These are phyloP conservation scores for Cichlasoma orientale DNA, from an alignment of 2,797 vertebrate genomes.

Conservation along the genomic window DNA sequence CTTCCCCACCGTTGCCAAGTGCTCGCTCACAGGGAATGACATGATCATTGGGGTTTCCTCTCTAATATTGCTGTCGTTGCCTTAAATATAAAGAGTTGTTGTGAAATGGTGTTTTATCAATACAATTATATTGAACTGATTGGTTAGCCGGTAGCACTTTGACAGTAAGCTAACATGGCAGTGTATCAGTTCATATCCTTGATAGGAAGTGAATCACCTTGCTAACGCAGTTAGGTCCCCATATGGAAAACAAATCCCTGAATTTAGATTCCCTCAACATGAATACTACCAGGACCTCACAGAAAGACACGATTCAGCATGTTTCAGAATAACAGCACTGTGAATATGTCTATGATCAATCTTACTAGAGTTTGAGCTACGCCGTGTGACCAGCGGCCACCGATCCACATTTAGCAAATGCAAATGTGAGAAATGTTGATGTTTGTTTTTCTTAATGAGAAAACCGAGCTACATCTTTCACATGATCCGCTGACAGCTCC, in stretches of 20 bases:
- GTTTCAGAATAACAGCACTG: not conserved
- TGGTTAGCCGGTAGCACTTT: not conserved
- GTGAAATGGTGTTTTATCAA: not conserved
- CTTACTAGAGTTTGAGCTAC: not conserved
- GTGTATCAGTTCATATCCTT: not conserved
- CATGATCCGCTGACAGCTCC: not conserved
- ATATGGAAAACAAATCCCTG: not conserved
- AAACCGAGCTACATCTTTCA: not conserved
- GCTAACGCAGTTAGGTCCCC: not conserved
- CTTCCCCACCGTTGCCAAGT: rapidly evolving
- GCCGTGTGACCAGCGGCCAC: not conserved
- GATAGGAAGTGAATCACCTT: not conserved
- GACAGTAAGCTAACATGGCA: not conserved
- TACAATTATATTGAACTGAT: not conserved
- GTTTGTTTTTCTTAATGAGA: not conserved
- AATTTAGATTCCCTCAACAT: not conserved
- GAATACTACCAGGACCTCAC: not conserved
- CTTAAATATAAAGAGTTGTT: not conserved
- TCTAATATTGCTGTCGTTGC: rapidly evolving
- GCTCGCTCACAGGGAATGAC: not conserved
- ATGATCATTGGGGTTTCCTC: not conserved
- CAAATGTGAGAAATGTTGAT: not conserved
- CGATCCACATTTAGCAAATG: not conserved
- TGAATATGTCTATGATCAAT: not conserved
- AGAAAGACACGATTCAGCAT: not conserved